Conservation (phyloP, 2,113 vertebrate species). For the Bombycilla garrulus region DNA sequence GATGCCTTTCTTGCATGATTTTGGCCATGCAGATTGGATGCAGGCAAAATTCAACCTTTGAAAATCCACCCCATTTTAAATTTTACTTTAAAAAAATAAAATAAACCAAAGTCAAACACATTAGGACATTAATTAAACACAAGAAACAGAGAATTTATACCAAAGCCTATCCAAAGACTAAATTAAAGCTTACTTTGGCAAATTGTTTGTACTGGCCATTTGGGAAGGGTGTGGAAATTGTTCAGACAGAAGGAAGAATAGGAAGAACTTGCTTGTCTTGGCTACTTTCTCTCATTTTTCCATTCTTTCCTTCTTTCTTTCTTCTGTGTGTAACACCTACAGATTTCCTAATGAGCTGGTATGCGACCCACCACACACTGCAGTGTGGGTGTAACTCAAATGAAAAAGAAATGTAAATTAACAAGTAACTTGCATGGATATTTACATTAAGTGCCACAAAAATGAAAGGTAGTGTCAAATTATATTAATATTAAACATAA, state of each 20-base stretch:
- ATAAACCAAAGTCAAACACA: not conserved
- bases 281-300: conserved; percentile 68
- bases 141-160: conserved; percentile 29
- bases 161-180: conserved; percentile 33
- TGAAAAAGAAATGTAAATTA: conserved; percentile 30
- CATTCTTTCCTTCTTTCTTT: conserved; percentile 57
- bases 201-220: conserved; percentile 9
- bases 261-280: conserved; percentile 79
- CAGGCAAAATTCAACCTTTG: not conserved
- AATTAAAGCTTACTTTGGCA: conserved; percentile 77
- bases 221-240: conserved; percentile 61
- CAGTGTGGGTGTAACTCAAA: conserved; percentile 33
- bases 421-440: not conserved
- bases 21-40: not conserved
- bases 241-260: conserved; percentile 74
- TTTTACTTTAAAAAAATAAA: conserved; percentile 32
- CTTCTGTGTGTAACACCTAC: conserved; percentile 70
- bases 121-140: conserved; percentile 23
- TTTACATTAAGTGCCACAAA: conserved; percentile 7
- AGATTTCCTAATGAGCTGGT: conserved; percentile 71
- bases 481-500: not conserved
- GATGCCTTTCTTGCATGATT: not conserved
- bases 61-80: not conserved
- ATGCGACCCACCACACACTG: conserved; percentile 59
- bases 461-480: not conserved